Percentiles rank a stretch among this genome's conserved stretches.
Evolutionary conservation across 2,797 vertebrate genomes (phyloP).

Genomic region (Silurus aristotelis): DNA sequence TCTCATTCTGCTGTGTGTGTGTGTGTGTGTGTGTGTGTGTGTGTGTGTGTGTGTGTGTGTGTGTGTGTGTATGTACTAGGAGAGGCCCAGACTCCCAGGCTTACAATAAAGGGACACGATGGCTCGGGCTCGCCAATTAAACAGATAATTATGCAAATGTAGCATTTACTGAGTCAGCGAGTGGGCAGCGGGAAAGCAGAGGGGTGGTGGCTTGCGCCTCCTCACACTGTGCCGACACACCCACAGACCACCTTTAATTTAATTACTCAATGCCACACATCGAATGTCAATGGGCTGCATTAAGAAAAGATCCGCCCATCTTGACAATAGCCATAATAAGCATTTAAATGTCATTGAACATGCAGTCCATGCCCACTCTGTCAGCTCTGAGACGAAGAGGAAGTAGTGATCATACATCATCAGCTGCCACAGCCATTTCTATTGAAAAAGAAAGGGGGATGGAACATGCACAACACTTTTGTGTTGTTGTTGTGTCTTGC

Average conservation of each 20-base stretch:
- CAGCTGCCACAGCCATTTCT: conserved; percentile 35
- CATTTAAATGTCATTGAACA: conserved; percentile 57
- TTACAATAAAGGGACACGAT: conserved; percentile 67
- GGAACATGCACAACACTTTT: conserved; percentile 1
- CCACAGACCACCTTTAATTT: conserved; percentile 49
- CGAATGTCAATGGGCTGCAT: conserved; percentile 51
- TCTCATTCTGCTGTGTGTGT: conserved; percentile 69
- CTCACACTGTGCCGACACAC: conserved; percentile 31
- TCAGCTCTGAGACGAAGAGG: conserved; percentile 32
- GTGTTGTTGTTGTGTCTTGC: conserved; percentile 27
- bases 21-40: conserved; percentile 34
- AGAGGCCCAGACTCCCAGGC: conserved; percentile 69
- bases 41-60: too few species aligned
- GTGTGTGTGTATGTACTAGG: conserved; percentile 63
- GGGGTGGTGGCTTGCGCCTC: conserved; percentile 55
- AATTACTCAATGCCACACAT: conserved; percentile 25
- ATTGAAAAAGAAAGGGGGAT: conserved; percentile 22
- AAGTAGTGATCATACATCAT: conserved; percentile 37
- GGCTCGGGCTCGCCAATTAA: conserved; percentile 76
- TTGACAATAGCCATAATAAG: conserved; percentile 56
- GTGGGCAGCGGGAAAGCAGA: conserved; percentile 67
- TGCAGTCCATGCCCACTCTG: conserved; percentile 40
- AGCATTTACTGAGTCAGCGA: conserved; percentile 82
- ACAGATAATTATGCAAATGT: conserved; percentile 83
- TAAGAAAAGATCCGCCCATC: conserved; percentile 55